Evolutionary conservation across 2,797 vertebrate species (phyloP).

Genomic region (Sebastes goodei): DNA sequence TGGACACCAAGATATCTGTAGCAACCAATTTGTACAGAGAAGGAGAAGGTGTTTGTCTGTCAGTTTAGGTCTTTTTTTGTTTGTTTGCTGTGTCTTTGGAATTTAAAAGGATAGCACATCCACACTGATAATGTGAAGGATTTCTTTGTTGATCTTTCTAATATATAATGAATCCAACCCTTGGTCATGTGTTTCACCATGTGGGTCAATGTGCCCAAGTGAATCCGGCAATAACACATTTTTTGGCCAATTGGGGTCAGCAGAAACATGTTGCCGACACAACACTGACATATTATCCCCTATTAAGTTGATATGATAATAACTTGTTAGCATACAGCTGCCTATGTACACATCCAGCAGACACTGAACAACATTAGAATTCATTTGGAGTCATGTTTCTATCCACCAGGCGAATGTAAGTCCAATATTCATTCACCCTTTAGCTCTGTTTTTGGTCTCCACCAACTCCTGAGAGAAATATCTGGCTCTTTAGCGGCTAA

Average conservation of each 20-base stretch:
- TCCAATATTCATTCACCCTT: neutral
- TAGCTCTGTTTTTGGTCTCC: neutral
- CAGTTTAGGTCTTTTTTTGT: constrained; percentile 7
- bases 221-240: neutral
- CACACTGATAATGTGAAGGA: neutral
- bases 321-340: neutral
- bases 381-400: neutral
- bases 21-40: constrained; percentile 64
- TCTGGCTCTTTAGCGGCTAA: neutral
- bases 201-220: neutral
- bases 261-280: neutral
- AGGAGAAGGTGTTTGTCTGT: constrained; percentile 36
- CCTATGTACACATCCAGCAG: neutral
- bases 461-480: neutral
- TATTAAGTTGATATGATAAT: neutral
- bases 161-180: neutral
- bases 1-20: constrained; percentile 47
- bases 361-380: neutral
- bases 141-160: neutral
- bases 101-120: constrained; percentile 10
- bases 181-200: neutral
- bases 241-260: neutral
- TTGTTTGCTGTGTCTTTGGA: neutral
- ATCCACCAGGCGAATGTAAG: neutral
- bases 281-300: neutral